Evolutionary conservation across 2,888 invertebrate genomes (phyloP), one percentile per base, ranked within the genome.

Genomic region (Helobdella robusta): DNA sequence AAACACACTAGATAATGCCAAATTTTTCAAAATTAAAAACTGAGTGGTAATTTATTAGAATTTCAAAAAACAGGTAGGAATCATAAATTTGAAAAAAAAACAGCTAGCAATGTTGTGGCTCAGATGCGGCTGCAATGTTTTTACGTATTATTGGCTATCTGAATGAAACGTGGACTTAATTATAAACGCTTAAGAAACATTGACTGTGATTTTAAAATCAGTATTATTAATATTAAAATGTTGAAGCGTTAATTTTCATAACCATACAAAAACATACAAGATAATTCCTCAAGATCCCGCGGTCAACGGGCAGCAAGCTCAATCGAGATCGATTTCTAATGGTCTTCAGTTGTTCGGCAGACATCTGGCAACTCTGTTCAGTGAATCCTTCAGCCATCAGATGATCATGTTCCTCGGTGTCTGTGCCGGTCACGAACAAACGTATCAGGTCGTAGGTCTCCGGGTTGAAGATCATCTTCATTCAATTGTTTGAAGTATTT

Each of bases 351-450:
- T 60, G 25, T n/a, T 40, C 60, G 28, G 60, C 18, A 1, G 56
- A 1, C 56, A 56, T 56, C n/a, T 18, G 28, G 18, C 56, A 56
- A n/a, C 32, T 28, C 8, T 28, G 30, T 25, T 56, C 28, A 18
- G 32, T 28, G 30, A 56, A 1, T 56, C 56, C 56, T 20, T 62
- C 62, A 8, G 62, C 62, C 2, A 20, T n/a, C 32, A 62, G 35
- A 4, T 46, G 30, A 6, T 62, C 62, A 30, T 50, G 48, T 20
- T 62, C 62, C 6, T 48, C 34, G 0, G 62, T 50, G 44, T 62
- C 62, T 25, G 62, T 62, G 18, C 62, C 46, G 4, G 28, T 62
- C 4, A 62, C 46, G 35, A 62, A 62, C 46, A 62, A 32, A 23
- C 34, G 44, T 11, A 46, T 35, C 2, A 62, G 35, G 18, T 50